These are phyloP conservation scores for Pseudomyrmex dendroicus DNA, from an alignment of 1,140 invertebrate species.

Conservation along the genomic window DNA sequence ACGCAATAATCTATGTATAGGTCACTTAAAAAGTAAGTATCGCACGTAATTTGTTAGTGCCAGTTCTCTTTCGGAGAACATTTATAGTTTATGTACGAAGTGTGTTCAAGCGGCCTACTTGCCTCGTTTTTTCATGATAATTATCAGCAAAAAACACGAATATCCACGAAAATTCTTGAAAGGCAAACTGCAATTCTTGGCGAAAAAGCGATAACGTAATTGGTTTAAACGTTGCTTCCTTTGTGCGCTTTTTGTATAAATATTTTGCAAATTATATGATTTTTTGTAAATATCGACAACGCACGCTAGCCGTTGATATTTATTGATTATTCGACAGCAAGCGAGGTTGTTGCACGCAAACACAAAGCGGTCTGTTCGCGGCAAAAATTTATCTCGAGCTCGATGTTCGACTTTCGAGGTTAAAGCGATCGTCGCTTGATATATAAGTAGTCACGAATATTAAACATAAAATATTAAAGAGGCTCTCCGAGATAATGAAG, in stretches of 20 bases:
- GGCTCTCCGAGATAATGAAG: not conserved
- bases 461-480: conserved; percentile 11
- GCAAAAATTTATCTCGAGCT: conserved; percentile 18
- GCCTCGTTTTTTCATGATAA: too few relatives aligned
- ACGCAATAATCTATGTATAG: not conserved
- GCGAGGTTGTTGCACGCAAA: conserved; percentile 16
- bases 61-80: not conserved
- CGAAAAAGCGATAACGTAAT: not conserved
- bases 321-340: conserved; percentile 21
- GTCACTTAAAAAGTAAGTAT: not conserved
- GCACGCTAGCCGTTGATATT: conserved; percentile 29
- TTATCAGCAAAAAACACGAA: not conserved
- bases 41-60: not conserved
- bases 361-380: not conserved
- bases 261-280: not conserved
- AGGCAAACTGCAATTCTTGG: not conserved
- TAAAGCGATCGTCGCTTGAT: conserved; percentile 14
- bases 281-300: conserved; percentile 35
- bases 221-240: not conserved
- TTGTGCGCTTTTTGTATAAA: not conserved
- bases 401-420: conserved; percentile 23
- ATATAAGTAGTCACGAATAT: conserved; percentile 15
- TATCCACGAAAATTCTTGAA: not conserved
- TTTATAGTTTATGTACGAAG: not conserved
- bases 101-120: too few relatives aligned